phyloP scores from a whole-genome alignment of 2,888 invertebrate species.

The Drosophila rellima region DNA sequence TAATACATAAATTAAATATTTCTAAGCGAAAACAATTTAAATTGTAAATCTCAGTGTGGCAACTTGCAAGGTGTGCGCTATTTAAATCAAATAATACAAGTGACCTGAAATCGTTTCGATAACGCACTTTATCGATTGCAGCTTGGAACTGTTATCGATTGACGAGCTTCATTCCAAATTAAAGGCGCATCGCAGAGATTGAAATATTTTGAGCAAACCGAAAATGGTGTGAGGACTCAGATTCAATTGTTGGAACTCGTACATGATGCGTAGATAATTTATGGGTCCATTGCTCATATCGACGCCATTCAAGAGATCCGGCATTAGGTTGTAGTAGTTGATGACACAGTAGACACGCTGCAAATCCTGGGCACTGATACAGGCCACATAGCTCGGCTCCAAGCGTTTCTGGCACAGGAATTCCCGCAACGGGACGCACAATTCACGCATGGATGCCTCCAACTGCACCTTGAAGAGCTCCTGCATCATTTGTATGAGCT shows the following conservation, averaged over 20 bases:
- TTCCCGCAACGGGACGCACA: slow-evolving; percentile 74
- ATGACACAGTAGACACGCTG: slow-evolving; percentile 80
- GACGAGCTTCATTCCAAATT: slow-evolving; percentile 14
- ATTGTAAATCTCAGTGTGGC: slow-evolving; percentile 27
- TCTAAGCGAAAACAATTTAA: slow-evolving; percentile 27
- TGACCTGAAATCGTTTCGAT: background rate
- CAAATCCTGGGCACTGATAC: slow-evolving; percentile 68
- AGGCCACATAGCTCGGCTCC: slow-evolving; percentile 70
- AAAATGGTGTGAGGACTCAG: slow-evolving; percentile 79
- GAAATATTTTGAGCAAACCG: slow-evolving; percentile 80
- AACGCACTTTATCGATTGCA: background rate
- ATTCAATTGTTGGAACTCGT: slow-evolving; percentile 81
- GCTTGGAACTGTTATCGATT: background rate
- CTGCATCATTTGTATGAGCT: slow-evolving; percentile 82
- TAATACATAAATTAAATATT: slow-evolving; percentile 17
- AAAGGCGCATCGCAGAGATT: slow-evolving; percentile 52
- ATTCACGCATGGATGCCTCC: slow-evolving; percentile 65
- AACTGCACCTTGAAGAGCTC: slow-evolving; percentile 79
- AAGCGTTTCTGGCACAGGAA: slow-evolving; percentile 75
- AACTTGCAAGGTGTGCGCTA: slow-evolving; percentile 11
- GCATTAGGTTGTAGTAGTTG: slow-evolving; percentile 81
- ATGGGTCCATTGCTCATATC: slow-evolving; percentile 72
- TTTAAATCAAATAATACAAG: background rate
- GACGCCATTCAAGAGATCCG: slow-evolving; percentile 82
- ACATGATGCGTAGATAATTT: slow-evolving; percentile 82